These are phyloP conservation scores for Hiodon tergisus DNA, from an alignment of 2,113 vertebrate species.

Conservation along the genomic window DNA sequence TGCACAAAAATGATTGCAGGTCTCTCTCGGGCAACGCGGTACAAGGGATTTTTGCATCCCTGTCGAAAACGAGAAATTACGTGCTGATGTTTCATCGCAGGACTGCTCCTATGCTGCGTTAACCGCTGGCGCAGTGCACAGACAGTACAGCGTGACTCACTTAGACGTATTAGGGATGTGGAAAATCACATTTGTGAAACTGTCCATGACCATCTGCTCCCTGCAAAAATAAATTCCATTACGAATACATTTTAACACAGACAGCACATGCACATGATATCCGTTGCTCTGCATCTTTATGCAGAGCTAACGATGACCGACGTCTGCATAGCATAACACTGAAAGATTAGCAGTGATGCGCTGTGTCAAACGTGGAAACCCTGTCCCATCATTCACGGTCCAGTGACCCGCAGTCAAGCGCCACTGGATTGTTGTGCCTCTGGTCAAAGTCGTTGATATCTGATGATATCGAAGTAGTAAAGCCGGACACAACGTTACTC, in stretches of 20 bases:
- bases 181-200: conserved; percentile 37
- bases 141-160: conserved; percentile 43
- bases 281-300: not conserved
- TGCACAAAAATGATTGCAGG: not conserved
- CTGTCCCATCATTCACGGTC: too few relatives aligned
- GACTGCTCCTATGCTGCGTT: conserved; percentile 8
- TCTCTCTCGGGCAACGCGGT: not conserved
- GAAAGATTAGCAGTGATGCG: too few relatives aligned
- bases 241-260: not conserved
- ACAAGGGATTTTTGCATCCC: not conserved
- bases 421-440: too few relatives aligned
- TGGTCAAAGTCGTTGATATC: too few relatives aligned
- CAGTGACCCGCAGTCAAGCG: too few relatives aligned
- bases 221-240: conserved; percentile 7
- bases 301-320: not conserved
- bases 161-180: conserved; percentile 35
- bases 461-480: too few relatives aligned
- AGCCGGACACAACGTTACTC: too few relatives aligned
- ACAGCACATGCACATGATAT: not conserved
- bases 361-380: too few relatives aligned
- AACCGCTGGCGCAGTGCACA: conserved; percentile 31
- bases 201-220: conserved; percentile 44
- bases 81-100: conserved; percentile 13
- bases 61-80: not conserved
- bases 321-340: not conserved